Evolutionary conservation across 2,888 invertebrate species (phyloP).

Genomic region (Lordiphosa andalusiaca): DNA sequence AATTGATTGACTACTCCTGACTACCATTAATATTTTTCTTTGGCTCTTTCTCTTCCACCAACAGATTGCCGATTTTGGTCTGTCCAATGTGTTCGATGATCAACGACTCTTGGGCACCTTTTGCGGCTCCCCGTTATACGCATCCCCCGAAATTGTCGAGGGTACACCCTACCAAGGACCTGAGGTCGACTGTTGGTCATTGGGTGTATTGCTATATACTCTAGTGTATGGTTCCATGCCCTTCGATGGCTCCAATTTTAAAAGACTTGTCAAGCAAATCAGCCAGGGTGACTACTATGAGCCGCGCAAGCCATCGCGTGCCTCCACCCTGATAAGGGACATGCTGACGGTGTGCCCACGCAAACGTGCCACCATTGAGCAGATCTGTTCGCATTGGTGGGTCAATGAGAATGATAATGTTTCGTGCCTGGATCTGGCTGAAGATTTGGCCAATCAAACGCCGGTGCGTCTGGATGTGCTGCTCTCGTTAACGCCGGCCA

Average conservation of each 20-base stretch:
- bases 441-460: slow-evolving; percentile 93
- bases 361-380: slow-evolving; percentile 94
- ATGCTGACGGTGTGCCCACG: slow-evolving; percentile 96
- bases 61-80: slow-evolving; percentile 98
- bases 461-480: slow-evolving; percentile 93
- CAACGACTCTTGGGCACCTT: slow-evolving; percentile 93
- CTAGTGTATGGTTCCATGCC: slow-evolving; percentile 99
- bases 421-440: slow-evolving; percentile 91
- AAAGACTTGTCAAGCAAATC: slow-evolving; percentile 96
- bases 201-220: slow-evolving; percentile 98
- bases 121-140: slow-evolving; percentile 97
- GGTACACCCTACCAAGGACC: slow-evolving; percentile 98
- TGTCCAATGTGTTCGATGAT: slow-evolving; percentile 97
- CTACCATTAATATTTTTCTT: not conserved
- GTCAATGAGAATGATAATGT: slow-evolving; percentile 92
- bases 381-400: slow-evolving; percentile 98
- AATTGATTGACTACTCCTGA: not conserved
- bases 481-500: slow-evolving; percentile 91
- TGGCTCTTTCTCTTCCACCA: not conserved
- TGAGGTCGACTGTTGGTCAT: slow-evolving; percentile 96
- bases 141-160: slow-evolving; percentile 98
- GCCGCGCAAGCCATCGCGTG: slow-evolving; percentile 95
- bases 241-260: slow-evolving; percentile 99
- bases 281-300: slow-evolving; percentile 98
- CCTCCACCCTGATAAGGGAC: slow-evolving; percentile 95